Percentiles rank a stretch among this genome's conserved stretches.
Evolutionary conservation across 2,797 vertebrate genomes (phyloP).

Genomic region (Helarctos malayanus): DNA sequence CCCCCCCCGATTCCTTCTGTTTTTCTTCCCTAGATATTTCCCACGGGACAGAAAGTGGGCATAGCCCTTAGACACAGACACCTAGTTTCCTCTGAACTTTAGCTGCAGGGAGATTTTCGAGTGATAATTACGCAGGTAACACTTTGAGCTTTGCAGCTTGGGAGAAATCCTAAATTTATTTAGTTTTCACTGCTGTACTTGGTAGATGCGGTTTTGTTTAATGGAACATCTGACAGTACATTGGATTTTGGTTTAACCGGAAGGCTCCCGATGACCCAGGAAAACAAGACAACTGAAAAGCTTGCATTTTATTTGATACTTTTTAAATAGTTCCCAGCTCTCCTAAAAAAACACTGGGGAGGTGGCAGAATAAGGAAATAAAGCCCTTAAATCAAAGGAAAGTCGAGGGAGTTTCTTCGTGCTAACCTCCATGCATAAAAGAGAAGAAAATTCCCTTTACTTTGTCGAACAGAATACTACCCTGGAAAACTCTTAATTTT

Average conservation of each 20-base stretch:
- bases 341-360: background rate
- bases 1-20: no score
- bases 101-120: background rate
- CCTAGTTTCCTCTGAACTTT: background rate
- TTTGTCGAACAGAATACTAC: constrained; percentile 67
- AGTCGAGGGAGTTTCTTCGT: constrained; percentile 62
- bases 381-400: background rate
- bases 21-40: background rate
- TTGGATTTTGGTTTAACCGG: constrained; percentile 30
- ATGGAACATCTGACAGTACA: background rate
- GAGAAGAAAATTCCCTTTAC: constrained; percentile 79
- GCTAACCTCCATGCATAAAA: constrained; percentile 59
- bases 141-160: background rate
- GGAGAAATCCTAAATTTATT: constrained; percentile 34
- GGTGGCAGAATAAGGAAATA: background rate
- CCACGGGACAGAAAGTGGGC: background rate
- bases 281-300: constrained; percentile 45
- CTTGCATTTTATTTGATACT: constrained; percentile 32
- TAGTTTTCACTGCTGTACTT: background rate
- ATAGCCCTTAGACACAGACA: background rate
- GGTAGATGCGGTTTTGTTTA: background rate
- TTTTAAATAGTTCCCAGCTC: constrained; percentile 31
- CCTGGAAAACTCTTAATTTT: constrained; percentile 85
- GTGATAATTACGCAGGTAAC: constrained; percentile 9
- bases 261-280: background rate